These are phyloP conservation scores for Oncorhynchus keta DNA, from an alignment of 2,113 vertebrate species.

Conservation along the genomic window DNA sequence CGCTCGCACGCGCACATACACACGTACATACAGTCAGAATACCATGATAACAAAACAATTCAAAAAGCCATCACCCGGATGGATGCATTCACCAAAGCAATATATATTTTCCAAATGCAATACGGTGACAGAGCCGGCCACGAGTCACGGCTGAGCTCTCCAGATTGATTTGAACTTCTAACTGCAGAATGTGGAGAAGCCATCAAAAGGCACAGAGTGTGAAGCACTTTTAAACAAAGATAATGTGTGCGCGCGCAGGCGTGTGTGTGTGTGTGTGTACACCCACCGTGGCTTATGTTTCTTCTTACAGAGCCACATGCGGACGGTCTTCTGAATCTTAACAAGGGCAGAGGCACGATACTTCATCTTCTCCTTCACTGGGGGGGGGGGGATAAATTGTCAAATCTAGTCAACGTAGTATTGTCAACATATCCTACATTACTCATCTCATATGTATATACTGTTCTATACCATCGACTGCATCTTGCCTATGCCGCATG, in stretches of 20 bases:
- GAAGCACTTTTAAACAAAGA: slow-evolving; percentile 31
- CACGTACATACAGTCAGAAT: slow-evolving; percentile 20
- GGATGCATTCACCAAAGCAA: slow-evolving; percentile 16
- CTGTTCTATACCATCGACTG: no score
- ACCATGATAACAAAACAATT: slow-evolving; percentile 2
- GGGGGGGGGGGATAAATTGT: slow-evolving; percentile 1
- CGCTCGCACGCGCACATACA: slow-evolving; percentile 10
- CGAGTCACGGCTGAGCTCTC: slow-evolving; percentile 35
- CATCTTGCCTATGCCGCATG: no score
- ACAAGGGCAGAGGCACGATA: slow-evolving; percentile 92
- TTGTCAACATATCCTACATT: no score
- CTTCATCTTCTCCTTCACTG: slow-evolving; percentile 95
- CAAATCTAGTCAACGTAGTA: neutral
- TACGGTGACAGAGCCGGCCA: slow-evolving; percentile 18
- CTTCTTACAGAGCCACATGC: slow-evolving; percentile 97
- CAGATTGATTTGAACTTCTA: slow-evolving; percentile 44
- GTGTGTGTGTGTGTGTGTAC: neutral
- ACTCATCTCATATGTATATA: no score
- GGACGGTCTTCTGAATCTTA: slow-evolving; percentile 95
- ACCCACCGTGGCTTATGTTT: slow-evolving; percentile 96
- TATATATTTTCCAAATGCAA: slow-evolving; percentile 23
- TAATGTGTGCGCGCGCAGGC: neutral
- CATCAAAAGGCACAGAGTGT: slow-evolving; percentile 42
- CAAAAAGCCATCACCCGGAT: slow-evolving; percentile 34
- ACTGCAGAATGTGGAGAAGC: slow-evolving; percentile 30